Evolutionary conservation across 1,140 invertebrate species (phyloP), one percentile per base, ranked within the genome.

Genomic region (Panagrolaimus sp.): DNA sequence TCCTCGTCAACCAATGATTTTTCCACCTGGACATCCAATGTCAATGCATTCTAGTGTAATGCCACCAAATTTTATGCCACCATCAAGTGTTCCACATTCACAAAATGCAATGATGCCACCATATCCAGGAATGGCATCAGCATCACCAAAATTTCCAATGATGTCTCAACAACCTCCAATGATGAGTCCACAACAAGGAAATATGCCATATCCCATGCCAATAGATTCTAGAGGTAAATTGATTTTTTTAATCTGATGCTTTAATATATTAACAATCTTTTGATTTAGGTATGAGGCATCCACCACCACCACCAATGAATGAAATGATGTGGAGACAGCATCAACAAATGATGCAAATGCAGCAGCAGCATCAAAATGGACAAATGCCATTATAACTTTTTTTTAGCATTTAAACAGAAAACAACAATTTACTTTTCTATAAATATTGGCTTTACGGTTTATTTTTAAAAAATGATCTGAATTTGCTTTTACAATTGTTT

Each of bases 361-460:
- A 20, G 8, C 11, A 25, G 4, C n/a, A 20, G 51, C 51, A 57
- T 20, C 51, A 57, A 14, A 16, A 51, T 20, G 16, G 25, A 51
- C 48, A 14, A 13, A 57, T 57, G 51, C 51, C 20, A 57, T 20
- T 27, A 9, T 20, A 20, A 20, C 51, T 20, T 25, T 25, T n/a
- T n/a, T 57, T 20, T n/a, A 20, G 27, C 51, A 57, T 13, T 27
- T 11, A 57, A 20, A 11, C 20, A 57, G 1, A 20, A 14, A 20
- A 20, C 51, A 25, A 25, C 11, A n/a, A 3, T 57, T 57, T 57
- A n/a, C 20, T 9, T 48, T 4, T 48, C 20, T 57, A 57, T 57
- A 25, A 57, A 57, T 11, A 57, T 57, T 27, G 51, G 51, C 51
- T 57, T 57, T 57, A 57, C 51, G 51, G 51, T 57, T 57, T 57